Evolutionary conservation across 2,888 invertebrate species (phyloP), one percentile per base, ranked within the genome.

Genomic region (Amblyjoppa proteus): DNA sequence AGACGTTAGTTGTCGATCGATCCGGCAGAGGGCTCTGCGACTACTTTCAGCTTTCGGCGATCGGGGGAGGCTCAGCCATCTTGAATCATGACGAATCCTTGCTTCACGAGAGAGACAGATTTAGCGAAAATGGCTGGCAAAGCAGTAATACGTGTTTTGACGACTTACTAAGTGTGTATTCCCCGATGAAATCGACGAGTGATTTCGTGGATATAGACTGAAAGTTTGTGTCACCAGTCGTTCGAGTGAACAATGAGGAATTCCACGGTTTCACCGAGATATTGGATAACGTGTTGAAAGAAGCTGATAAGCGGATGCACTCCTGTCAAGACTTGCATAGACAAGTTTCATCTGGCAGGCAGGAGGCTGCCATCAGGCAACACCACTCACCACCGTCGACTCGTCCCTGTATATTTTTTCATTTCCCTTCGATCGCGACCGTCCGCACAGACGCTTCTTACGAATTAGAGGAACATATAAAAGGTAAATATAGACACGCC

Each of bases 61-160:
- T 78, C 56, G 16, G 28, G 28, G 7, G 7, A 31, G 45, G 2
- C n/a, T 64, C 74, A 20, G 74, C 80, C 80, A 81, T 81, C 66
- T 81, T 81, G 80, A 80, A 81, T 81, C 34, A 25, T 53, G 77
- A 77, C 38, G 68, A 77, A 68, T 38, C 68, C 53, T 68, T 51
- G 45, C 31, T 51, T 34, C 9, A 16, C 70, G 75, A 80, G 61
- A 76, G 68, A 84, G 84, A 61, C 31, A 83, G 75, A 82, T 49
- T 45, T 84, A 78, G 88, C 87, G 88, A 91, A 91, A 90, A 92
- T 92, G 91, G 92, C 92, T 89, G 91, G 83, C 86, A 83, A 87
- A 87, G 87, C 81, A 88, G 88, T 89, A 81, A 85, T 87, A 88
- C 87, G 87, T 92, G 91, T 92, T 92, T 92, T 92, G 89, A 90